phyloP scores from a whole-genome alignment of 2,888 invertebrate genomes.

The Cataglyphis altisquamis region DNA sequence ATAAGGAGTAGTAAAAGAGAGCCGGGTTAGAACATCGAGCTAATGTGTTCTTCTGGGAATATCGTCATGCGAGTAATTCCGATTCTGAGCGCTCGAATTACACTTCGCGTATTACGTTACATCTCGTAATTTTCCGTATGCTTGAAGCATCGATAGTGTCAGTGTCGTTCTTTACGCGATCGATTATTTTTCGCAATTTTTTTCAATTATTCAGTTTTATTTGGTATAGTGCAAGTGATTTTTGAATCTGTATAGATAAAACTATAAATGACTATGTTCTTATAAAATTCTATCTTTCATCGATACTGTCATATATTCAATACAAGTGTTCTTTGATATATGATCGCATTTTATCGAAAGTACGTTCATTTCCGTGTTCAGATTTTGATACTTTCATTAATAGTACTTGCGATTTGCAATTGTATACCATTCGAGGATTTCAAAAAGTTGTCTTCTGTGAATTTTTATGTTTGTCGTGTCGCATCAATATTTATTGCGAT shows the following conservation, averaged over 20 bases:
- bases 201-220: not conserved
- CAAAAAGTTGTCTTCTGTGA: constrained; percentile 11
- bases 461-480: constrained; percentile 17
- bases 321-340: not conserved
- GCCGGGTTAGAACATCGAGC: not conserved
- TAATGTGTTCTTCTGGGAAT: constrained; percentile 22
- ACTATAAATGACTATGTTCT: not conserved
- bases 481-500: constrained; percentile 28
- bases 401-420: not conserved
- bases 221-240: constrained; percentile 35
- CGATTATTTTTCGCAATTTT: not conserved
- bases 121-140: not conserved
- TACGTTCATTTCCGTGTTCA: not conserved
- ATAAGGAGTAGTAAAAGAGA: not conserved
- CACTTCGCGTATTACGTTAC: constrained; percentile 18
- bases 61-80: constrained; percentile 15
- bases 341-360: not conserved
- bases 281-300: not conserved
- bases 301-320: not conserved
- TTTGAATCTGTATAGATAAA: not conserved
- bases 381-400: not conserved
- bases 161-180: constrained; percentile 37
- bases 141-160: constrained; percentile 23
- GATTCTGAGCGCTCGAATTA: not conserved
- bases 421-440: not conserved